Base-by-base conservation (phyloP, 2,888 invertebrate species). In the Apodemia mormo region DNA sequence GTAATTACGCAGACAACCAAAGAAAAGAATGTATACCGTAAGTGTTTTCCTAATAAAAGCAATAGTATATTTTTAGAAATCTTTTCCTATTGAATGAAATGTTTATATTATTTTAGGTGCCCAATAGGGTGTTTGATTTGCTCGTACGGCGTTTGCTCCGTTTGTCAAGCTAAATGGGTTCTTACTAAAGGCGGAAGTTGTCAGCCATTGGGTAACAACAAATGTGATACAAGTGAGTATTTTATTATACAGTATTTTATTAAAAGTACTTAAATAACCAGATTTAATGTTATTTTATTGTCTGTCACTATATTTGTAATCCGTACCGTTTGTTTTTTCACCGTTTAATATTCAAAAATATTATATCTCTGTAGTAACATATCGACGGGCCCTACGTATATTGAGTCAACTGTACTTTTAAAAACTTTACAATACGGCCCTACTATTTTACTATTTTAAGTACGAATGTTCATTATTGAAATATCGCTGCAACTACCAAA, bases 61-160 rank as follows among this genome's bases (percentile, higher is more conserved):
- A 66, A 71, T 72, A 68, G 22, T 72, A 68, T 76, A 71, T 74
- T 75, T 71, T 72, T 73, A 67, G 56, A 52, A 64, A 65, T 66
- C 65, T 70, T 73, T 73, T 69, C 68, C 70, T 61, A 73, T 76
- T 71, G 73, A 71, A 65, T 68, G 66, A 68, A 76, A 75, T 74
- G 71, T 72, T 68, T 73, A 70, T 78, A 73, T 78, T 73, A 65
- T 88, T 90, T 82, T 83, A 93, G 92, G 75, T 97, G 97, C 86
- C 95, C 96, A 9, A 95, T 95, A 45, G 97, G 97, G 73, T 97
- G 97, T 88, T 94, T 95, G 75, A 94, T 95, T 80, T 97, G 97
- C 87, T 93, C 94, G 77, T 95, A 94, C 81, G 94, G 95, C 76
- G 93, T 95, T 73, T 97, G 97, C 89, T 94, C 95, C 71, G 95